A percentile compares a stretch with the other conserved stretches of the same genome.
These are phyloP conservation scores for Oxyruncus cristatus DNA, from an alignment of 2,113 vertebrate genomes.

Conservation along the genomic window DNA sequence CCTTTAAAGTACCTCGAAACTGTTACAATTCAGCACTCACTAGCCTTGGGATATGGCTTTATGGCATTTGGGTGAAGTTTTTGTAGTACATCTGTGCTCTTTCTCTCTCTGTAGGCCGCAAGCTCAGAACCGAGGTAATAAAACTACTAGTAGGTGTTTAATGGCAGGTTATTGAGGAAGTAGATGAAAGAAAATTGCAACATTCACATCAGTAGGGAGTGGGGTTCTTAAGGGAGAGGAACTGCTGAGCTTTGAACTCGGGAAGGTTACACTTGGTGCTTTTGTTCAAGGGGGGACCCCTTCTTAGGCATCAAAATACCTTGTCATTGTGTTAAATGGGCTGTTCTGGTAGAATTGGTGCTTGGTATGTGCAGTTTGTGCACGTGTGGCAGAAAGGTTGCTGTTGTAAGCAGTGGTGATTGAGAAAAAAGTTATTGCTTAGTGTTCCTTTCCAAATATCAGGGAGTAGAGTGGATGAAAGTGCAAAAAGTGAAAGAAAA, in stretches of 20 bases:
- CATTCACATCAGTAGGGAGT: conserved; percentile 58
- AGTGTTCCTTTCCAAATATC: background rate
- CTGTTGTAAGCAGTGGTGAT: background rate
- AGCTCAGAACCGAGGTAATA: conserved; percentile 61
- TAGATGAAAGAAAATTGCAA: conserved; percentile 73
- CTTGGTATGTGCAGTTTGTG: background rate
- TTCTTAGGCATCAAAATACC: conserved; percentile 41
- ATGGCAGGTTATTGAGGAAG: conserved; percentile 74
- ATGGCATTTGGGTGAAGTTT: conserved; percentile 39
- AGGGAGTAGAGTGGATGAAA: background rate
- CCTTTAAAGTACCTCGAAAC: conserved; percentile 20
- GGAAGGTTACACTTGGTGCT: conserved; percentile 57
- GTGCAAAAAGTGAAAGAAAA: background rate
- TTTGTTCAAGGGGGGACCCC: conserved; percentile 48
- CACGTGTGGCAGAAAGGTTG: background rate
- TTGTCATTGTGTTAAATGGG: conserved; percentile 25
- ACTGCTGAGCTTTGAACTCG: conserved; percentile 72
- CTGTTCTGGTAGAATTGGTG: background rate
- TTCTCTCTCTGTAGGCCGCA: conserved; percentile 33
- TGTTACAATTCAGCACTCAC: conserved; percentile 41
- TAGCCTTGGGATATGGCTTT: conserved; percentile 49
- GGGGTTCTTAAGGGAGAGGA: conserved; percentile 21
- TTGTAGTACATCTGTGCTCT: conserved; percentile 30
- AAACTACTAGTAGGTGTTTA: conserved; percentile 76
- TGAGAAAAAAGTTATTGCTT: background rate